Evolutionary conservation across 2,113 vertebrate genomes (phyloP).

Genomic region (Pygoscelis adeliae): DNA sequence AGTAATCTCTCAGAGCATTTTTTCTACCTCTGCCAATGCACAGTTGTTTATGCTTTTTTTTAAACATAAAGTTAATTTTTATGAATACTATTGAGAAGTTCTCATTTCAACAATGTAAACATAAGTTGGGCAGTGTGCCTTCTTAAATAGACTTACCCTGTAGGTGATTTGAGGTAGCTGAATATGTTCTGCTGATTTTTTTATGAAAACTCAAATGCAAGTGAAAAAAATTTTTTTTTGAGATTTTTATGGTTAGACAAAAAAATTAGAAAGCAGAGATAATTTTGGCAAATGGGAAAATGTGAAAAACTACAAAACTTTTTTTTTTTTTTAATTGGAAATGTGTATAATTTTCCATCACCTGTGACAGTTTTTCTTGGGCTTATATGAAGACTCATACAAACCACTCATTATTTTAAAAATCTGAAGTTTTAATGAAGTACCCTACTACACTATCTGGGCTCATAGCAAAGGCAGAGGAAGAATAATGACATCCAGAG

Average conservation of each 20-base stretch:
- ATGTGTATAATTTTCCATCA: not conserved
- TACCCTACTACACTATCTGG: too few relatives aligned
- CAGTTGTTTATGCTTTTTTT: not conserved
- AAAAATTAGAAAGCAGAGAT: not conserved
- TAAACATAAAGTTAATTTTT: not conserved
- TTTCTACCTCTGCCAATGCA: not conserved
- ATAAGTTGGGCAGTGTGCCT: not conserved
- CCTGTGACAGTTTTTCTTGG: not conserved
- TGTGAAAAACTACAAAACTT: not conserved
- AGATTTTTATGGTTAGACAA: not conserved
- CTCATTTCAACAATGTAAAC: not conserved
- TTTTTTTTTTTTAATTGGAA: not conserved
- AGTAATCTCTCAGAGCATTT: not conserved
- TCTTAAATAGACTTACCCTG: not conserved
- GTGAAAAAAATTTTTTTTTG: not conserved
- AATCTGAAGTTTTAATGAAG: not conserved
- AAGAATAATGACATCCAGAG: not conserved
- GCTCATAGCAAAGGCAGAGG: not conserved
- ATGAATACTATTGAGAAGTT: not conserved
- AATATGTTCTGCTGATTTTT: not conserved
- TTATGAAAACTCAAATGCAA: not conserved
- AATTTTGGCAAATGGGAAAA: not conserved
- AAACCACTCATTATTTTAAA: not conserved
- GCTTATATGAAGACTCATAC: not conserved
- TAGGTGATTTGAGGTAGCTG: not conserved